These are phyloP conservation scores for Drosophila cognata DNA, from an alignment of 2,888 invertebrate species.

Conservation along the genomic window DNA sequence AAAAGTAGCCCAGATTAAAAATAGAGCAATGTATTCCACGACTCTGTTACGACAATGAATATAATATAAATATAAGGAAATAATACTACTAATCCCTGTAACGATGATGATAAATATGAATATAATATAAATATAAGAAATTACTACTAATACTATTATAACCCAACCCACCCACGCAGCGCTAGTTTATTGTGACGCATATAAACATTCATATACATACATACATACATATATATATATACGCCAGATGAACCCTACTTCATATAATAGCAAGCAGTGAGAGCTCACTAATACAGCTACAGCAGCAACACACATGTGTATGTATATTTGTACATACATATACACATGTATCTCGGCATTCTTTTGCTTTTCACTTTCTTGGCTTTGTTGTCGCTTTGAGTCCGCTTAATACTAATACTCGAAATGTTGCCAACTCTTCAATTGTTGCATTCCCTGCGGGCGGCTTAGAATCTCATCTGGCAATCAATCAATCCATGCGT, in stretches of 20 bases:
- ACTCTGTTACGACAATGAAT: not conserved
- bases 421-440: conserved; percentile 12
- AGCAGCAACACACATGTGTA: too few species aligned
- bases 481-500: conserved; percentile 36
- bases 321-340: too few species aligned
- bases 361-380: conserved; percentile 13
- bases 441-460: conserved; percentile 13
- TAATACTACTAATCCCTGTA: not conserved
- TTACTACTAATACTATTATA: not conserved
- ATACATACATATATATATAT: not conserved
- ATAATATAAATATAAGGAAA: not conserved
- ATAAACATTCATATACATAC: not conserved
- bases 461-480: conserved; percentile 17
- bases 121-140: not conserved
- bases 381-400: not conserved
- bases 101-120: not conserved
- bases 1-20: not conserved
- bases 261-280: not conserved
- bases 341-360: not conserved
- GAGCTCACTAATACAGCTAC: not conserved
- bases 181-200: not conserved
- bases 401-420: conserved; percentile 14
- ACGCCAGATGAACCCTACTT: not conserved
- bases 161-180: not conserved
- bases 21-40: not conserved